Base-by-base conservation (phyloP, 2,888 invertebrate species). In the Cataglyphis rosenhaueri region DNA sequence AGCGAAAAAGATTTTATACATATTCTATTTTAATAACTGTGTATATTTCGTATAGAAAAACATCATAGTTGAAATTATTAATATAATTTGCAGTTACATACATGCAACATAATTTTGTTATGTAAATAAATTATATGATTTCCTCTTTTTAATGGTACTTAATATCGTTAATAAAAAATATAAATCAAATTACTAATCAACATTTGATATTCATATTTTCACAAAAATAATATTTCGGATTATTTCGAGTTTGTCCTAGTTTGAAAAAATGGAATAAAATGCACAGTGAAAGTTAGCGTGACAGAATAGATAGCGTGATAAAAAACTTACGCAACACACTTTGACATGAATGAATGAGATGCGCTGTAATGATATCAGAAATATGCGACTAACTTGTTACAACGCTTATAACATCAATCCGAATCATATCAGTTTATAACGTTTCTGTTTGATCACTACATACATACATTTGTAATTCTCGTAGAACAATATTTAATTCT, bases 301-400 rank as follows among this genome's bases (percentile, higher is more conserved):
- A 44, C 59, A 64, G 32, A 59, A 71, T 78, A 18, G 59, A 59
- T 32, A 55, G 59, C 25, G 29, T 32, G 78, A 78, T 78, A 78
- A 71, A 78, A 78, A 78, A 78, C 78, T 78, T 78, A 41, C 55
- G 10, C 73, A 44, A 71, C 59, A 12, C 44, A 32, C 25, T 78
- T 59, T 59, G 78, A 71, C 73, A 12, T 59, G 59, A 71, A 59
- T 71, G 57, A 15, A 41, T 71, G 57, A n/a, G 55, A 35, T 78
- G 29, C 21, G 21, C 59, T 35, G 41, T 78, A 68, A 78, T 71
- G 57, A 70, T 78, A 68, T 9, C n/a, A 44, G 44, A 78, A 71
- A 44, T 44, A 44, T 44, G 35, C 15, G 38, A 57, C 41, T 15
- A 78, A 78, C 78, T 44, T 18, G 71, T 70, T 76, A 75, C 25